Conservation (phyloP, 1,140 invertebrate genomes). For the Plutomurus gul region DNA sequence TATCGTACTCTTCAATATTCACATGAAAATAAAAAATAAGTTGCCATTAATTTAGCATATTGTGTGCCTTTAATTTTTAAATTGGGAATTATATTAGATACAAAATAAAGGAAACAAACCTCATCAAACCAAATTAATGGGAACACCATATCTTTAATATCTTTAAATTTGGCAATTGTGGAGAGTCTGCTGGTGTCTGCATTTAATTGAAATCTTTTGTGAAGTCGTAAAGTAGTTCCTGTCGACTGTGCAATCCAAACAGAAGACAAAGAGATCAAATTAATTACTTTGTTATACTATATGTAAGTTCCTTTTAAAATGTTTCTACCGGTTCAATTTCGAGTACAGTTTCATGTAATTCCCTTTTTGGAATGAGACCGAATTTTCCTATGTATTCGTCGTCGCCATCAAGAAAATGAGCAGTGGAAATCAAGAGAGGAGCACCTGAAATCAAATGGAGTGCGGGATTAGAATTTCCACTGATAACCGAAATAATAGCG, state of each 20-base stretch:
- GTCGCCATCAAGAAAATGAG: constrained; percentile 34
- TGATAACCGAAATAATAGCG: not conserved
- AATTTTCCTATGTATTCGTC: constrained; percentile 3
- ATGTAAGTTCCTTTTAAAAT: no score
- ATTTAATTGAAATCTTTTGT: not conserved
- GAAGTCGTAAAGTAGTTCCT: not conserved
- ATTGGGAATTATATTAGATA: no score
- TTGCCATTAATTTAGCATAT: no score
- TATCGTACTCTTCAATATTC: not conserved
- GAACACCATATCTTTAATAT: not conserved
- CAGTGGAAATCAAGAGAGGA: constrained; percentile 36
- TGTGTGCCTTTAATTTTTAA: no score
- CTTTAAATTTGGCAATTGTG: not conserved
- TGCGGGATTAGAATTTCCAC: not conserved
- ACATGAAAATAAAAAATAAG: not conserved
- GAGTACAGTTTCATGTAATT: not conserved
- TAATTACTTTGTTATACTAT: no score
- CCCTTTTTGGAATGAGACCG: not conserved
- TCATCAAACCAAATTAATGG: not conserved
- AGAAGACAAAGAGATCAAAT: no score
- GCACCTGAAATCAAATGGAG: constrained; percentile 20
- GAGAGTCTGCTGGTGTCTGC: not conserved
- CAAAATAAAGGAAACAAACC: no score
- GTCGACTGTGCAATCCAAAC: no score
- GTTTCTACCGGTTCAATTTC: not conserved